Conservation (phyloP, 1,140 invertebrate genomes). For the Thalassaphorura encarpata region DNA sequence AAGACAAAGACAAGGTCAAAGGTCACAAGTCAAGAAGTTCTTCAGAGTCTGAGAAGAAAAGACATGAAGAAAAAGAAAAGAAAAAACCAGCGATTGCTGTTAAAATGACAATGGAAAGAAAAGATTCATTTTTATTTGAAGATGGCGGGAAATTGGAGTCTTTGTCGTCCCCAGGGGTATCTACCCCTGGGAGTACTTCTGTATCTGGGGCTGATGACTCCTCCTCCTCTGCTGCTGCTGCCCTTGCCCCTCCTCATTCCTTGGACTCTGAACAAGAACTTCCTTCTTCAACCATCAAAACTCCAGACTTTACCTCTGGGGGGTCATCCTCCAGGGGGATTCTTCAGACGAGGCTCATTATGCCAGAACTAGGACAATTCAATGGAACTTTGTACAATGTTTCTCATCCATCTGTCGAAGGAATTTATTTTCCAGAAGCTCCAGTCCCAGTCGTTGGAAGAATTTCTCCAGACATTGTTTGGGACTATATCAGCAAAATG, state of each 20-base stretch:
- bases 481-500: constrained; percentile 87
- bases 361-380: constrained; percentile 29
- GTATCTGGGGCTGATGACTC: no score
- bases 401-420: constrained; percentile 22
- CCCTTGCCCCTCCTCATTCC: background rate
- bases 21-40: no score
- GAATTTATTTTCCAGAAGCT: constrained; percentile 21
- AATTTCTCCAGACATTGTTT: constrained; percentile 80
- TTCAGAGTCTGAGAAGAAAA: no score
- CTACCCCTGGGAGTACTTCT: no score
- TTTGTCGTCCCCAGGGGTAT: no score
- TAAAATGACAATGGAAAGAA: no score
- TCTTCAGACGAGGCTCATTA: constrained; percentile 13
- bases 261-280: constrained; percentile 28
- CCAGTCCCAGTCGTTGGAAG: constrained; percentile 62
- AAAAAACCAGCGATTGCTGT: no score
- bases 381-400: constrained; percentile 15
- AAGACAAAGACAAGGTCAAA: no score
- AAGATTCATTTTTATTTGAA: no score
- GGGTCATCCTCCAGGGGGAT: background rate
- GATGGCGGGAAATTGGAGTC: no score
- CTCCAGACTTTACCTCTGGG: constrained; percentile 28
- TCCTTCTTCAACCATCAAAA: constrained; percentile 32
- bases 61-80: no score
- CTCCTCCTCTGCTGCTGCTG: background rate